Percentiles rank a stretch among this genome's conserved stretches.
Conservation (phyloP, 1,140 invertebrate genomes). For the Drosophila lacertosa region DNA sequence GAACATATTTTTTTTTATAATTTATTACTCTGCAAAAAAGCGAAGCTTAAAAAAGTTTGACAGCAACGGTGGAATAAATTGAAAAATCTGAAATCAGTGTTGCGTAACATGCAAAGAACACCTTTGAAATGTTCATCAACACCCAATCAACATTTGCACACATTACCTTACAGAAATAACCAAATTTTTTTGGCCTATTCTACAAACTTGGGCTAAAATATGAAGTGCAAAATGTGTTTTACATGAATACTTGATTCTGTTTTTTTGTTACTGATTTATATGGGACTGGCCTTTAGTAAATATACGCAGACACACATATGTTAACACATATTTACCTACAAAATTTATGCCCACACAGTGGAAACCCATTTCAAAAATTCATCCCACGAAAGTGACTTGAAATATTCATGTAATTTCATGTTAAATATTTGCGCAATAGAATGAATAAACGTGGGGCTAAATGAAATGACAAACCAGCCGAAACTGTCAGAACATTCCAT, state of each 20-base stretch:
- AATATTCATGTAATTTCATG: constrained; percentile 56
- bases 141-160: background rate
- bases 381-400: constrained; percentile 39
- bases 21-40: background rate
- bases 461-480: constrained; percentile 28
- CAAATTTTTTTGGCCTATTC: background rate
- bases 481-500: constrained; percentile 36
- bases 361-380: constrained; percentile 25
- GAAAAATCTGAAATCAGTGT: background rate
- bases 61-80: background rate
- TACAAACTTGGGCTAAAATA: background rate
- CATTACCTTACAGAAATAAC: background rate
- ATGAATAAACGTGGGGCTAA: constrained; percentile 13
- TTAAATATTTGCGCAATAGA: constrained; percentile 56
- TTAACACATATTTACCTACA: constrained; percentile 6
- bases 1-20: background rate
- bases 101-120: background rate
- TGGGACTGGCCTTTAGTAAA: background rate
- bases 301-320: constrained; percentile 5
- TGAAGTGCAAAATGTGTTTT: constrained; percentile 1
- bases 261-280: constrained; percentile 24
- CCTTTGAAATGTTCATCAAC: background rate
- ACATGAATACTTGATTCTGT: background rate
- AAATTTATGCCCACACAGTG: constrained; percentile 14
- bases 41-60: background rate